A percentile compares a stretch with the other conserved stretches of the same genome.
Conservation (phyloP, 2,113 vertebrate genomes). For the Tychaedon coryphoeus region DNA sequence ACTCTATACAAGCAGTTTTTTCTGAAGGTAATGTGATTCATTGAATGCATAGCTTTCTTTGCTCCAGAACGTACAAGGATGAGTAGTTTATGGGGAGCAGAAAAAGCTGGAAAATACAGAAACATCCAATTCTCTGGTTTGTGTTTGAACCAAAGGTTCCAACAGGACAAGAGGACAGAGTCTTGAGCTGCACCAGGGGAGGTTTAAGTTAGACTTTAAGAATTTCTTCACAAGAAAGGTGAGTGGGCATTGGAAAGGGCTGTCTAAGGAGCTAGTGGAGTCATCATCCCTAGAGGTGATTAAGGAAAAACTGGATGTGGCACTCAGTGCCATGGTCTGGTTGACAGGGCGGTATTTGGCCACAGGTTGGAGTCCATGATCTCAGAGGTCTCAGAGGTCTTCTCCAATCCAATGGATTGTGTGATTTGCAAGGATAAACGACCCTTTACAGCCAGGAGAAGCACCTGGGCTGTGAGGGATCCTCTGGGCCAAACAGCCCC, state of each 20-base stretch:
- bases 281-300: too few species aligned
- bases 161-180: not conserved
- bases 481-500: not conserved
- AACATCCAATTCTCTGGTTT: accelerated
- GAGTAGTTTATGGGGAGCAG: accelerated
- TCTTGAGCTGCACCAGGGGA: not conserved
- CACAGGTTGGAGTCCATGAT: not conserved
- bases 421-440: not conserved
- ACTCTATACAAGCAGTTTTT: not conserved
- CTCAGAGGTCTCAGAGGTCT: not conserved
- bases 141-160: not conserved
- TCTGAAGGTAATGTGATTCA: not conserved
- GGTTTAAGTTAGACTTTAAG: not conserved
- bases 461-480: not conserved
- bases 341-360: accelerated
- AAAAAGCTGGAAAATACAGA: not conserved
- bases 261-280: not conserved
- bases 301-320: not conserved
- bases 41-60: not conserved
- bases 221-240: not conserved
- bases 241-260: not conserved
- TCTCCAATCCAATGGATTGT: not conserved
- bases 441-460: not conserved
- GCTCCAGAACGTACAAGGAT: accelerated
- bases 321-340: too few species aligned